Conservation (phyloP, 2,113 vertebrate genomes). For the Tamias sibiricus region DNA sequence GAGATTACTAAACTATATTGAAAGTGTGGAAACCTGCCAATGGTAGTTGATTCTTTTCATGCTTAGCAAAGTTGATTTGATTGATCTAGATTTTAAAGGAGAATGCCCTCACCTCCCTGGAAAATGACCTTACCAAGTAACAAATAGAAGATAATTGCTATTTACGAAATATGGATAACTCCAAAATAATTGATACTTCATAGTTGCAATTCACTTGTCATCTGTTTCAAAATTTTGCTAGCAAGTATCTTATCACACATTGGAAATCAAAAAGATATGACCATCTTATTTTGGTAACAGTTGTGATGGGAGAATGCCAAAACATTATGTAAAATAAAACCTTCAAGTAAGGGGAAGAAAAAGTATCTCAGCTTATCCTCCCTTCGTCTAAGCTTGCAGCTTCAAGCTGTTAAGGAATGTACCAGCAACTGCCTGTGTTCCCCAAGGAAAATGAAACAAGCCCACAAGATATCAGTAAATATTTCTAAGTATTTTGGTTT, state of each 20-base stretch:
- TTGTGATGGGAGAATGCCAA: constrained; percentile 54
- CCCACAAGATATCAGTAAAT: constrained; percentile 63
- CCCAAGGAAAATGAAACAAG: constrained; percentile 39
- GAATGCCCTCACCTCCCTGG: neutral
- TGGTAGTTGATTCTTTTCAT: neutral
- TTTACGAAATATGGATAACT: neutral
- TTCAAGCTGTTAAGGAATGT: constrained; percentile 34
- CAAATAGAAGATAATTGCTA: neutral
- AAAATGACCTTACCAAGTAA: neutral
- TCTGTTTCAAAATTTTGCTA: constrained; percentile 39
- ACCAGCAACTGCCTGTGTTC: constrained; percentile 17
- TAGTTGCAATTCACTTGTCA: neutral
- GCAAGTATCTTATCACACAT: neutral
- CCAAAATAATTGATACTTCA: neutral
- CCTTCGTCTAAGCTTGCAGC: neutral
- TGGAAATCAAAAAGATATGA: constrained; percentile 34
- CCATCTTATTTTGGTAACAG: constrained; percentile 55
- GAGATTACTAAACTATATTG: neutral
- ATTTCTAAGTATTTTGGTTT: constrained; percentile 73
- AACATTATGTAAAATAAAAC: constrained; percentile 57
- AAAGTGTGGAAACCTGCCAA: neutral
- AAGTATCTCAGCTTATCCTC: neutral
- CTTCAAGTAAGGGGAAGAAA: constrained; percentile 13
- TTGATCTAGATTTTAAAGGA: neutral
- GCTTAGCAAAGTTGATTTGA: neutral